Base-by-base conservation (phyloP, 2,888 invertebrate genomes). In the Notodonta ziczac region DNA sequence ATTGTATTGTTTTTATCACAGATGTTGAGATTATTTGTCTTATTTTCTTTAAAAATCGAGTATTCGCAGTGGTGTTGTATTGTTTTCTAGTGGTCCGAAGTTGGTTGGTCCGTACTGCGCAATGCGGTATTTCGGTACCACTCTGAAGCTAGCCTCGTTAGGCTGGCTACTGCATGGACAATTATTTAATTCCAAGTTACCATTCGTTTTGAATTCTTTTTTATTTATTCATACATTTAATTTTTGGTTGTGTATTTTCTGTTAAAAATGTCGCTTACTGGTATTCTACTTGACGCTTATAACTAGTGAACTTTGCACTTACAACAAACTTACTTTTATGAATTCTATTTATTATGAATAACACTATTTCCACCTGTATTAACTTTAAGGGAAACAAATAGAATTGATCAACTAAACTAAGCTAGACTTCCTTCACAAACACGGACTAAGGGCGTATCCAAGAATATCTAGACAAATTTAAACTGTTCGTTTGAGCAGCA, bases 71-170 rank as follows among this genome's bases (percentile, higher is more conserved):
- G 72, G 70, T 71, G 68, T 74, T 24, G 68, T 80, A 72, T 79
- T 78, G 69, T 75, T 70, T 75, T 78, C 67, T 70, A 84, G 76
- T 80, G 72, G 51, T 58, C 62, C 84, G 88, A 90, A 85, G 80
- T 81, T 78, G 64, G 81, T 56, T 48, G 57, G 46, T 58, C 9
- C 5, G 65, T 59, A 62, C 83, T 89, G 89, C 89, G 89, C 89
- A 89, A 77, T 89, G 89, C 89, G 87, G 83, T 44, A 63, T 72
- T 76, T 65, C 69, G 64, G 78, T 82, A 81, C 32, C 77, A 77
- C 56, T n/a, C 65, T 81, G 88, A 89, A 84, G 83, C 82, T 84
- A 48, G 72, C 64, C 58, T 2, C 54, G 42, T 44, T 51, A 60
- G 12, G 63, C 63, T 70, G 72, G 76, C 73, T 79, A 77, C 77